These are phyloP conservation scores for Epinotia ramella DNA, from an alignment of 2,888 invertebrate species.

Conservation along the genomic window DNA sequence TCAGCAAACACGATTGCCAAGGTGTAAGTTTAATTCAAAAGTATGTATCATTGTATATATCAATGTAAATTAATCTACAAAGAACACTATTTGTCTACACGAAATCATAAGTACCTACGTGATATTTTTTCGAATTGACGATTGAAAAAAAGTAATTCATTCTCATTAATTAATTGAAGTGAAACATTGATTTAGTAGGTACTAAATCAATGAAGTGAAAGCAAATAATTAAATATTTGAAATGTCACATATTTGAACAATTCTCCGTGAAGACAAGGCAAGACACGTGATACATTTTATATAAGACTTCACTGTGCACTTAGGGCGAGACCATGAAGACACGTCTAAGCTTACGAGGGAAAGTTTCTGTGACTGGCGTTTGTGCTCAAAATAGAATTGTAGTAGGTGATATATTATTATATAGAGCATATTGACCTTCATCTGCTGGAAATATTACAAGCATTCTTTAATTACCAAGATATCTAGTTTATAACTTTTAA, in stretches of 20 bases:
- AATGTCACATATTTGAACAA: constrained; percentile 2
- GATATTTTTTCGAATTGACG: too few relatives aligned
- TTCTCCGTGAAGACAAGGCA: constrained; percentile 53
- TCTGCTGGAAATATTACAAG: not conserved
- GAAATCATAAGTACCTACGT: not conserved
- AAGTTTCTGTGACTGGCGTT: constrained; percentile 61
- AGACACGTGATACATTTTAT: constrained; percentile 75
- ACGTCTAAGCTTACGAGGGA: constrained; percentile 63
- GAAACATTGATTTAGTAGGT: too few relatives aligned
- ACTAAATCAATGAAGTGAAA: not conserved
- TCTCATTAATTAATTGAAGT: too few relatives aligned
- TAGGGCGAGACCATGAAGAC: constrained; percentile 53
- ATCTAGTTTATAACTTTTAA: not conserved
- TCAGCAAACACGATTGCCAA: too few relatives aligned
- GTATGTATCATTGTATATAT: too few relatives aligned
- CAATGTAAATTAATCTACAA: too few relatives aligned
- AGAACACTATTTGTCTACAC: too few relatives aligned
- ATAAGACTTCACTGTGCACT: constrained; percentile 73
- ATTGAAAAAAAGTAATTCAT: too few relatives aligned
- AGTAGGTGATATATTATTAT: not conserved
- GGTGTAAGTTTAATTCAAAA: too few relatives aligned
- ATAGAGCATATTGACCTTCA: not conserved
- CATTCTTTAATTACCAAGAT: not conserved
- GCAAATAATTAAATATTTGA: constrained; percentile 1
- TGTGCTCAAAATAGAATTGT: constrained; percentile 33